Percentiles rank a stretch among this genome's conserved stretches.
Evolutionary conservation across 2,113 vertebrate species (phyloP).

Genomic region (Neopipo cinnamomea): DNA sequence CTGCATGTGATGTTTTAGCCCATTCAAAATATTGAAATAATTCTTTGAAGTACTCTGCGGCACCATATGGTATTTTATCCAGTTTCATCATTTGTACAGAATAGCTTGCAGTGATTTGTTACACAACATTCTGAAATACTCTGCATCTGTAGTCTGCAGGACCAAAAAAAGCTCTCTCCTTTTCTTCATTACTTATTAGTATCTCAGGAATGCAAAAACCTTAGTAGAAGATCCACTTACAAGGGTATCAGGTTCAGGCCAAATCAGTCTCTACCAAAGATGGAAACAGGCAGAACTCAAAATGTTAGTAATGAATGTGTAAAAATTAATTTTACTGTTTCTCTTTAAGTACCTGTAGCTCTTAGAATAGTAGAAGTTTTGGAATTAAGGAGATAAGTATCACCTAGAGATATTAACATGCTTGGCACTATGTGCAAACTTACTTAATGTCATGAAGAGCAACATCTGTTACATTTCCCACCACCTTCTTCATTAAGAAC

Average conservation of each 20-base stretch:
- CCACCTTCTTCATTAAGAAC: not conserved
- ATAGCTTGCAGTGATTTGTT: slow-evolving; percentile 42
- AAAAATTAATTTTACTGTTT: slow-evolving; percentile 23
- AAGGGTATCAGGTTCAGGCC: not conserved
- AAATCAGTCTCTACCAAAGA: slow-evolving; percentile 16
- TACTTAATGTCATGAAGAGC: not conserved
- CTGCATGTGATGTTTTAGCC: not conserved
- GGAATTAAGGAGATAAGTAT: not conserved
- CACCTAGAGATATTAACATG: not conserved
- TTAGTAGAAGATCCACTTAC: slow-evolving; percentile 42
- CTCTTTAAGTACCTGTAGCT: not conserved
- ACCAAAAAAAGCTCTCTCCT: slow-evolving; percentile 20
- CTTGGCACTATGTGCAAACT: not conserved
- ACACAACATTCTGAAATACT: slow-evolving; percentile 44
- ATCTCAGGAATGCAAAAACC: slow-evolving; percentile 54
- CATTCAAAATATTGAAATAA: not conserved
- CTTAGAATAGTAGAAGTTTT: not conserved
- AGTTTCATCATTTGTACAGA: slow-evolving; percentile 27
- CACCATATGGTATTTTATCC: slow-evolving; percentile 23
- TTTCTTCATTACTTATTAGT: slow-evolving; percentile 49
- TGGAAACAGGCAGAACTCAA: not conserved
- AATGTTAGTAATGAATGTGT: not conserved
- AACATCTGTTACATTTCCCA: not conserved
- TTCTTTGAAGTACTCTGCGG: slow-evolving; percentile 9
- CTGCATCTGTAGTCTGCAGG: not conserved